A percentile compares a stretch with the other conserved stretches of the same genome.
Conservation (phyloP, 2,888 invertebrate species). For the Stenodera caucasica region DNA sequence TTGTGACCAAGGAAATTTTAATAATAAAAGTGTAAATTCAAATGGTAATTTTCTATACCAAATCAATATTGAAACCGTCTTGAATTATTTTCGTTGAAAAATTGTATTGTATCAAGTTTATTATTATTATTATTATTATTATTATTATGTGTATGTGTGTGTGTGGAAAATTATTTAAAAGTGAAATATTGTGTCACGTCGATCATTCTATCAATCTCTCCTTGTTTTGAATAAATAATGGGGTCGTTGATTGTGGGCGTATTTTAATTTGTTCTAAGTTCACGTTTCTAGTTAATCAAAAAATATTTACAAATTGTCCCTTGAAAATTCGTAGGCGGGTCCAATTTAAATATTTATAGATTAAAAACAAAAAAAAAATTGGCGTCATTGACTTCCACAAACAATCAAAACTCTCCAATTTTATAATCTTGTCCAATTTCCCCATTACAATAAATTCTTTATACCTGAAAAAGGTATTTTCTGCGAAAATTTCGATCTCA, state of each 20-base stretch:
- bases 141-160: too few relatives aligned
- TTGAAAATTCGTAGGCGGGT: neutral
- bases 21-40: too few relatives aligned
- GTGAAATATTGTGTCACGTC: conserved; percentile 1
- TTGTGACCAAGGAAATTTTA: too few relatives aligned
- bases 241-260: neutral
- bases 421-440: too few relatives aligned
- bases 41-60: conserved; percentile 35
- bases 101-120: neutral
- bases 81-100: too few relatives aligned
- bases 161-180: conserved; percentile 25
- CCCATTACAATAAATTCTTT: neutral
- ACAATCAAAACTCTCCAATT: neutral
- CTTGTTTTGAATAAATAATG: neutral
- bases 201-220: neutral
- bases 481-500: too few relatives aligned
- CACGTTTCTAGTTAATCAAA: too few relatives aligned
- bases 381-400: neutral
- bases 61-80: neutral
- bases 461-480: neutral
- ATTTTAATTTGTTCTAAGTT: neutral
- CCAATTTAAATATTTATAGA: neutral
- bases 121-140: too few relatives aligned
- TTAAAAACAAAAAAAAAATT: too few relatives aligned
- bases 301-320: neutral